Percentiles rank a stretch among this genome's conserved stretches.
Conservation (phyloP, 2,797 vertebrate genomes). For the Manis javanica region DNA sequence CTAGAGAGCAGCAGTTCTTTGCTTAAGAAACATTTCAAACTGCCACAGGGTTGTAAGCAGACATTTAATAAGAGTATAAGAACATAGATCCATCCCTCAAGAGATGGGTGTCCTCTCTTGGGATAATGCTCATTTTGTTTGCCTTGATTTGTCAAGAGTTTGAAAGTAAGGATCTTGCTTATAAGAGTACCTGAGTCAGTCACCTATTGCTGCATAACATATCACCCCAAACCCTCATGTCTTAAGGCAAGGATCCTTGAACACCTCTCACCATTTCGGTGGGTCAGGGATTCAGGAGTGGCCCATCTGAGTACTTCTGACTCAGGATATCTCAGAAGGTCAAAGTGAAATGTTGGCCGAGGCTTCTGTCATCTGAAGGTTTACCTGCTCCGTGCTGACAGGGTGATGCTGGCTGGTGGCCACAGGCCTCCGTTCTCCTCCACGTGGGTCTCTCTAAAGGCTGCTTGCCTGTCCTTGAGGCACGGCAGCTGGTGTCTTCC, state of each 20-base stretch:
- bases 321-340: background rate
- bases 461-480: background rate
- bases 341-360: background rate
- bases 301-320: background rate
- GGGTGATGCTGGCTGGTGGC: background rate
- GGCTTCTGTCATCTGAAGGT: background rate
- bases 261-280: background rate
- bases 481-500: background rate
- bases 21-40: background rate
- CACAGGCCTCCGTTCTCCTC: background rate
- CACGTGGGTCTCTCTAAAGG: background rate
- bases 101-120: background rate
- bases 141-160: background rate
- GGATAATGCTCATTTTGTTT: background rate
- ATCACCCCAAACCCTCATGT: background rate
- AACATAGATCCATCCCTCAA: background rate
- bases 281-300: background rate
- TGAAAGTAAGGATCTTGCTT: conserved; percentile 8
- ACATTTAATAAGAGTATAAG: background rate
- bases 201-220: background rate
- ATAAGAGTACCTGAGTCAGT: background rate
- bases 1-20: background rate
- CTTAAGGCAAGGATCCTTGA: background rate
- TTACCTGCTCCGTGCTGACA: background rate
- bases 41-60: background rate